Evolutionary conservation across 1,140 invertebrate genomes (phyloP).

Genomic region (Drosophila bocki): DNA sequence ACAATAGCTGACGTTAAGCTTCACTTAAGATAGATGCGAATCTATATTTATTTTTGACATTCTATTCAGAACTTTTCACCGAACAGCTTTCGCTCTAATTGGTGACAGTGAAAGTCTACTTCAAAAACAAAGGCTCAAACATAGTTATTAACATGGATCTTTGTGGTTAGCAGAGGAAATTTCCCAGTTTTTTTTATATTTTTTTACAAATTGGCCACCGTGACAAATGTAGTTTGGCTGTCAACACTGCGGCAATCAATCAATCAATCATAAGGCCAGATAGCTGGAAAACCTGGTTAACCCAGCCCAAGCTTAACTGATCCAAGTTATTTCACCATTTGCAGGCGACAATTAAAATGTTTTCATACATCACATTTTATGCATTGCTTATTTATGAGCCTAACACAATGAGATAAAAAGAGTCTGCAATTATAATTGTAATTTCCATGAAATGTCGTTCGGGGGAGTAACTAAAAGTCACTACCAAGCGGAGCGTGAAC

Average conservation of each 20-base stretch:
- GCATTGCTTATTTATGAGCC: conserved; percentile 51
- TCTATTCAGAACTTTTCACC: conserved; percentile 25
- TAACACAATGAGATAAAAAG: conserved; percentile 3
- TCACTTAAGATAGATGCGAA: conserved; percentile 4
- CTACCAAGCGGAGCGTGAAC: conserved; percentile 67
- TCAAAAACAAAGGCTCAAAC: conserved; percentile 42
- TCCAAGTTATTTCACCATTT: conserved; percentile 60
- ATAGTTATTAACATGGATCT: conserved; percentile 8
- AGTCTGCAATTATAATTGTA: conserved; percentile 59
- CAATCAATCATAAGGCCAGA: conserved; percentile 56
- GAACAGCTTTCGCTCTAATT: conserved; percentile 39
- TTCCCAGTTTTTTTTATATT: conserved; percentile 31
- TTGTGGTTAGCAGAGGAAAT: conserved; percentile 25
- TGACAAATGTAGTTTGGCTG: conserved; percentile 73
- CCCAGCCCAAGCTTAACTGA: conserved; percentile 29
- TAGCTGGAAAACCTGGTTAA: conserved; percentile 48
- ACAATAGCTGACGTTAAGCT: conserved; percentile 3
- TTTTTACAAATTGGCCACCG: conserved; percentile 16
- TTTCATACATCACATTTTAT: conserved; percentile 47
- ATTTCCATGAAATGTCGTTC: conserved; percentile 64
- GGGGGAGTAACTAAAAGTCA: conserved; percentile 9
- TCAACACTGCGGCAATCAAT: conserved; percentile 46
- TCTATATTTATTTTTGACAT: conserved; percentile 23
- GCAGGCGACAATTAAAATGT: conserved; percentile 75
- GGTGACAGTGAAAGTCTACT: conserved; percentile 35